Evolutionary conservation across 2,888 invertebrate species (phyloP).

Genomic region (Chironomus tentans): DNA sequence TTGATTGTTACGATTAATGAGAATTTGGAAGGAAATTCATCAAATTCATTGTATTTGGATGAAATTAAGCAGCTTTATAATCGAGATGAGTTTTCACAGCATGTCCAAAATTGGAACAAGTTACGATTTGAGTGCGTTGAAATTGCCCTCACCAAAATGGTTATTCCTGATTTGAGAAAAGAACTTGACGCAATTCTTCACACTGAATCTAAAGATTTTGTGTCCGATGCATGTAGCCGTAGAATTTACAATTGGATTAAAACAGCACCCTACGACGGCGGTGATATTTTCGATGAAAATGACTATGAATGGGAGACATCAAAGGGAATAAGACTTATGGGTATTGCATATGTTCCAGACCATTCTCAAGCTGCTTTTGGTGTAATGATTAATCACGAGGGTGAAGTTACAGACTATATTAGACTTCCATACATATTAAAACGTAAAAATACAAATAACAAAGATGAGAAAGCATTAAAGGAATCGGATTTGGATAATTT

Average conservation of each 20-base stretch:
- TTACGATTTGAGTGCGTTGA: slow-evolving; percentile 80
- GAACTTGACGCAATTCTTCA: slow-evolving; percentile 73
- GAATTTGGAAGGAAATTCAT: slow-evolving; percentile 68
- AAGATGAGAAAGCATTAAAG: slow-evolving; percentile 57
- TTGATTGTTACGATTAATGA: slow-evolving; percentile 65
- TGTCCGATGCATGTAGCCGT: slow-evolving; percentile 73
- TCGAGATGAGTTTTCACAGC: slow-evolving; percentile 87
- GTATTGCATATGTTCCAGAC: slow-evolving; percentile 80
- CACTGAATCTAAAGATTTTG: slow-evolving; percentile 78
- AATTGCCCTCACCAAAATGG: slow-evolving; percentile 74
- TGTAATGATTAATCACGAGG: slow-evolving; percentile 77
- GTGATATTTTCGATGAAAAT: slow-evolving; percentile 68
- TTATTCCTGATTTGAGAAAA: slow-evolving; percentile 80
- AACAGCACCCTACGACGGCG: slow-evolving; percentile 58
- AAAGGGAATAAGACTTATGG: slow-evolving; percentile 73
- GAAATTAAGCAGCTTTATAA: slow-evolving; percentile 66
- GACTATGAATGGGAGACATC: slow-evolving; percentile 83
- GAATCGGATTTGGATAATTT: slow-evolving; percentile 59
- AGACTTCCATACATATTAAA: slow-evolving; percentile 79
- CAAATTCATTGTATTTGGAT: slow-evolving; percentile 54
- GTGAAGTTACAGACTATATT: slow-evolving; percentile 85
- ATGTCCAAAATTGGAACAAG: slow-evolving; percentile 92
- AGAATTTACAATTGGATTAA: slow-evolving; percentile 87
- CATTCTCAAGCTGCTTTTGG: slow-evolving; percentile 78
- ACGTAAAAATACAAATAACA: slow-evolving; percentile 62